Base-by-base conservation (phyloP, 2,113 vertebrate genomes). In the Pavo muticus region DNA sequence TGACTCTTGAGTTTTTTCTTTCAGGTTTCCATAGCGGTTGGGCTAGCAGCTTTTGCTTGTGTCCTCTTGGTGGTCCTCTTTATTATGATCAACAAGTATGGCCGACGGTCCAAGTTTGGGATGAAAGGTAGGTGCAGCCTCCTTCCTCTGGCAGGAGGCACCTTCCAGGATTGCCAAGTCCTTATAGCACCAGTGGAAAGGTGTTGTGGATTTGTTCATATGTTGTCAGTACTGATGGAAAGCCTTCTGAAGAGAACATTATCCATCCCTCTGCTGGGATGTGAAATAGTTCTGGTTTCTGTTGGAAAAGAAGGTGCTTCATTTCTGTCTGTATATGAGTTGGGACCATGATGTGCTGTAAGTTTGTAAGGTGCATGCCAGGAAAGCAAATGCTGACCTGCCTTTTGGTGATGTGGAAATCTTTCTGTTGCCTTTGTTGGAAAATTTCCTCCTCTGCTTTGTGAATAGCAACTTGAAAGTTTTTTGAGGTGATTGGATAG, bases 51-150 rank as follows among this genome's bases (percentile, higher is more conserved):
- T 52, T 99, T 99, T 65, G 99, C 99, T 73, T 99, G 99, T n/a
- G 98, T 99, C 89, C 98, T 99, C 74, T 97, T 99, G 94, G 98
- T 99, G 75, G 98, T 99, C 84, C 98, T 99, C 83, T 99, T 99
- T 86, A 98, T 99, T 92, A 98, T 99, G 97, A 99, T 99, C 98
- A 99, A 99, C 98, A 99, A 99, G 95, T 99, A 99, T 9, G 99
- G 99, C 78, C 98, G 99, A 8, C 98, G 99, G 77, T 99, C 99
- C 96, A 99, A 99, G 96, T 99, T 99, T 91, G 99, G 99, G 83
- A 99, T 99, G 99, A 99, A 99, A 99, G 99, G 99, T 99, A 98
- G 97, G 90, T 94, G 82, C 90, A 85, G 24, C 27, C 0, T 0
- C 84, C 42, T 47, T 69, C 56, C 48, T 60, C 20, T 5, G 88